These are phyloP conservation scores for Alloscopus bannaensis DNA, from an alignment of 2,888 invertebrate species.

Conservation along the genomic window DNA sequence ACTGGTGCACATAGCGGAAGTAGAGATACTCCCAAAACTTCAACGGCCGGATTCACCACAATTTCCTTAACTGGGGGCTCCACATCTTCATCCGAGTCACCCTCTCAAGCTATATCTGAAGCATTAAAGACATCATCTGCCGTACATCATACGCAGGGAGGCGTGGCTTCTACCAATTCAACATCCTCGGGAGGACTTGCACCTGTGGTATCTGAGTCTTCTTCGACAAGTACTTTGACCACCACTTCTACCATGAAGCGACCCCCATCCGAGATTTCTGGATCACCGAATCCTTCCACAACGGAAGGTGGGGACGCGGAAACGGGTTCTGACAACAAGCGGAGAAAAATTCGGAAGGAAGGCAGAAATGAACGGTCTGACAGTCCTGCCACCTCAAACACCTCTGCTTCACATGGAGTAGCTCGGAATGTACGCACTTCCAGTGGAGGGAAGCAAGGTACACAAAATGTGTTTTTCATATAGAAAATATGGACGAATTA, in stretches of 20 bases:
- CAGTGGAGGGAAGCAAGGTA: conserved; percentile 58
- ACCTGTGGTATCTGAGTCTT: conserved; percentile 34
- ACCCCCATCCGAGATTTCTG: conserved; percentile 63
- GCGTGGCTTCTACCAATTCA: too few species aligned
- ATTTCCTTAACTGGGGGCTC: conserved; percentile 9
- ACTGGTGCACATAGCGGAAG: neutral
- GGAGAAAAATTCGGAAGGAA: conserved; percentile 57
- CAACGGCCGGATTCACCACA: neutral
- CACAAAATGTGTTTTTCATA: too few species aligned
- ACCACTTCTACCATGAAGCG: conserved; percentile 50
- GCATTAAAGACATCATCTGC: too few species aligned
- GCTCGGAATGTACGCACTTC: conserved; percentile 25
- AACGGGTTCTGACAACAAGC: conserved; percentile 37
- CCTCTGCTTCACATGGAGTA: conserved; percentile 12
- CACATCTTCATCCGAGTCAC: neutral
- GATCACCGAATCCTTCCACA: conserved; percentile 14
- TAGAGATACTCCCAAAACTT: neutral
- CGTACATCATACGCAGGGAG: too few species aligned
- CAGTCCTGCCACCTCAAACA: conserved; percentile 32
- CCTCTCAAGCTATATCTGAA: neutral
- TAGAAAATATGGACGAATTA: too few species aligned
- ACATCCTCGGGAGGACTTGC: conserved; percentile 25
- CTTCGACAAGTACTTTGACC: conserved; percentile 29
- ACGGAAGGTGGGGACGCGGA: conserved; percentile 33
- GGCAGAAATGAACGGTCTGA: conserved; percentile 33